Percentiles rank a stretch among this genome's conserved stretches.
Conservation (phyloP, 2,797 vertebrate species). For the Melanotaenia parkinsoni region DNA sequence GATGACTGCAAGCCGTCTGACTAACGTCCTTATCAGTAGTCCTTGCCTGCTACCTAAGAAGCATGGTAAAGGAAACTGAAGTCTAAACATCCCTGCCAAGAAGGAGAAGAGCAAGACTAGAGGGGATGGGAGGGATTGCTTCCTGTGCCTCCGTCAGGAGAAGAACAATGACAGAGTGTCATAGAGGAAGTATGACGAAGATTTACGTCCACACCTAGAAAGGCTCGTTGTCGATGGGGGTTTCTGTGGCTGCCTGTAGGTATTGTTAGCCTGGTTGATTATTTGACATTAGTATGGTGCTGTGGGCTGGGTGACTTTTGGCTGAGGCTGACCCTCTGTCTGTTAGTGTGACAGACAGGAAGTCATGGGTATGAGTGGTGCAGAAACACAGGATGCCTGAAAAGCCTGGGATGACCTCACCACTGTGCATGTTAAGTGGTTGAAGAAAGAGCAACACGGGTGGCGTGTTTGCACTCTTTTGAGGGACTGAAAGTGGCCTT, state of each 20-base stretch:
- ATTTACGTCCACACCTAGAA: conserved; percentile 53
- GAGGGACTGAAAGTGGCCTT: conserved; percentile 45
- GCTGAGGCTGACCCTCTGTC: conserved; percentile 27
- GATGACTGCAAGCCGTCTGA: conserved; percentile 7
- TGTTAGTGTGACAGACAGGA: conserved; percentile 68
- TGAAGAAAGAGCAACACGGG: conserved; percentile 8
- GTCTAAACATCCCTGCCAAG: conserved; percentile 65
- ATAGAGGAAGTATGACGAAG: conserved; percentile 55
- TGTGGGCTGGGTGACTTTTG: conserved; percentile 53
- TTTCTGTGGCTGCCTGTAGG: conserved; percentile 30
- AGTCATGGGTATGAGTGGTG: conserved; percentile 46
- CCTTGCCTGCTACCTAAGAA: conserved; percentile 57
- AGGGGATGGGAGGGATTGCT: conserved; percentile 73
- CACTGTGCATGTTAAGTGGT: conserved; percentile 9
- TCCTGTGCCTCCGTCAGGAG: conserved; percentile 56
- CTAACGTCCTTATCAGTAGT: conserved; percentile 25
- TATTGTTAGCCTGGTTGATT: conserved; percentile 63
- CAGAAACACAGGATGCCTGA: conserved; percentile 70
- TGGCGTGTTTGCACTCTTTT: conserved; percentile 4
- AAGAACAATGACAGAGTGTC: conserved; percentile 70
- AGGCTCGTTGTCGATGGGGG: conserved; percentile 6
- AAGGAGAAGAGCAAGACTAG: conserved; percentile 53
- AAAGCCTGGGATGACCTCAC: conserved; percentile 55
- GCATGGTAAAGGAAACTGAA: conserved; percentile 53
- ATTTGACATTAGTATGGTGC: conserved; percentile 44